A percentile compares a stretch with the other conserved stretches of the same genome.
These are phyloP conservation scores for Enhydra lutris DNA, from an alignment of 2,113 vertebrate genomes.

Conservation along the genomic window DNA sequence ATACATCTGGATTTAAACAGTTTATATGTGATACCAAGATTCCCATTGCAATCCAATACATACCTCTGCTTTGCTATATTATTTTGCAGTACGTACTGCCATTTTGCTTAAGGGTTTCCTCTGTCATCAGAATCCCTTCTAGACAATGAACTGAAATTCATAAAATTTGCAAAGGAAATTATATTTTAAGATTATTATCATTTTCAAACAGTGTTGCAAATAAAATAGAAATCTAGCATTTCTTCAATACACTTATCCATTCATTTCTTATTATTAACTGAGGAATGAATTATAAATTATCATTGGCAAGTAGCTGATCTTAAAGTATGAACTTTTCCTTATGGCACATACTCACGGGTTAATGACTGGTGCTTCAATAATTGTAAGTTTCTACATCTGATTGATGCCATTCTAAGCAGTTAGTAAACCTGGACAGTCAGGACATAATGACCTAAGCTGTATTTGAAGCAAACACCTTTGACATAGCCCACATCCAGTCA, in stretches of 20 bases:
- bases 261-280: neutral
- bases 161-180: conserved; percentile 30
- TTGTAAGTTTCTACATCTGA: neutral
- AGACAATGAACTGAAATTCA: conserved; percentile 39
- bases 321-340: neutral
- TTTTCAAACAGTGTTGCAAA: neutral
- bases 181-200: neutral
- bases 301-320: neutral
- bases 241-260: neutral
- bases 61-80: conserved; percentile 7
- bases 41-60: neutral
- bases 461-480: neutral
- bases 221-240: neutral
- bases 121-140: neutral
- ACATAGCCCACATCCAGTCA: neutral
- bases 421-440: neutral
- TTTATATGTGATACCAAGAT: neutral
- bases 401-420: neutral
- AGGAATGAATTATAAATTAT: neutral
- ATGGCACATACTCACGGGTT: neutral
- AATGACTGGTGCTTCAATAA: neutral
- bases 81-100: neutral
- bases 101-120: rapidly evolving
- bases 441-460: neutral
- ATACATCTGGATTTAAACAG: neutral